phyloP scores from a whole-genome alignment of 2,888 invertebrate genomes.

The Dasysyrphus tricinctus region DNA sequence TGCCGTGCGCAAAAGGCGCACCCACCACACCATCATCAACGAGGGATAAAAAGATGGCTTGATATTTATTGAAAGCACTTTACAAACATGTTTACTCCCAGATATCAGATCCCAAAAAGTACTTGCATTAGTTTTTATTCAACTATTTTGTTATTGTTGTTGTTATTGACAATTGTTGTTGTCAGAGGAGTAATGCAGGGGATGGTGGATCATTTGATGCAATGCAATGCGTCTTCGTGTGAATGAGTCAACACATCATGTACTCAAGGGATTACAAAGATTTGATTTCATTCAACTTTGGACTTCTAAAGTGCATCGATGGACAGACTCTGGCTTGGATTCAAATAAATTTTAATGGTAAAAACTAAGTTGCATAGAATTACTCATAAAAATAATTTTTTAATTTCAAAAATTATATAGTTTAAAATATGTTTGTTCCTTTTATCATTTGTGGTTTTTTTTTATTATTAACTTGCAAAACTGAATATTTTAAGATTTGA shows the following conservation, averaged over 20 bases:
- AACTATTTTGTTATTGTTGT: slow-evolving; percentile 6
- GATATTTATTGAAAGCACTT: slow-evolving; percentile 69
- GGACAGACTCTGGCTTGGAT: slow-evolving; percentile 30
- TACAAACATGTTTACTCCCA: slow-evolving; percentile 70
- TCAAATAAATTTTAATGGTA: slow-evolving; percentile 7
- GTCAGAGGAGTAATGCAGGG: not conserved
- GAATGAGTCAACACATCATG: slow-evolving; percentile 75
- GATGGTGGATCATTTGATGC: slow-evolving; percentile 25
- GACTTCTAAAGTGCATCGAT: slow-evolving; percentile 70
- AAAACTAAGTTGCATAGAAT: not conserved
- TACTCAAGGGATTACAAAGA: slow-evolving; percentile 73
- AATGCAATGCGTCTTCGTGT: slow-evolving; percentile 71
- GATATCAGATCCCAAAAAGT: slow-evolving; percentile 62
- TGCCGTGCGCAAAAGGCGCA: too few relatives aligned
- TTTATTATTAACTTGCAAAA: too few relatives aligned
- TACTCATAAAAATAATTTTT: not conserved
- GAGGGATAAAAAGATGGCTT: slow-evolving; percentile 16
- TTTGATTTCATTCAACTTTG: slow-evolving; percentile 73
- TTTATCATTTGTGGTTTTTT: too few relatives aligned
- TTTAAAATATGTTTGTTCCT: too few relatives aligned
- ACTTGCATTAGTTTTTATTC: slow-evolving; percentile 50
- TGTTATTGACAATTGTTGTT: slow-evolving; percentile 1
- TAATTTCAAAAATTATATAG: too few relatives aligned
- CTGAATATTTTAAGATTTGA: too few relatives aligned
- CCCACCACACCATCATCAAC: not conserved